Evolutionary conservation across 2,113 vertebrate species (phyloP).

Genomic region (Jacana jacana): DNA sequence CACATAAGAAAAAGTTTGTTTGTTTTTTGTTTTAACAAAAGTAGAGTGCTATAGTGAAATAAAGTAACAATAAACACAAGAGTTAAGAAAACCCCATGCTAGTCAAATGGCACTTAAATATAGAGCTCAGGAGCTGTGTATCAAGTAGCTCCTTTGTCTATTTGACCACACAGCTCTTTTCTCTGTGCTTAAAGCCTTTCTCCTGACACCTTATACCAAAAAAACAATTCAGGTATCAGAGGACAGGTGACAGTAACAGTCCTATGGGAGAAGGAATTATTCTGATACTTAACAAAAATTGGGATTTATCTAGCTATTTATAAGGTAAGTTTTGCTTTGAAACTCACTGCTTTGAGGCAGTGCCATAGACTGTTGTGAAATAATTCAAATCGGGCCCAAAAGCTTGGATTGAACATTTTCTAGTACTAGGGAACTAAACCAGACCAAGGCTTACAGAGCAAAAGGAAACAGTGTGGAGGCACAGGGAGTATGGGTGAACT

Average conservation of each 20-base stretch:
- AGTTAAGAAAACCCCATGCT: neutral
- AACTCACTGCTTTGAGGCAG: too few species aligned
- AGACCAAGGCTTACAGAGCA: neutral
- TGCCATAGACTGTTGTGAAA: too few species aligned
- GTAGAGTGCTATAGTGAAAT: neutral
- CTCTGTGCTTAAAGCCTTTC: neutral
- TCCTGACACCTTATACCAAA: neutral
- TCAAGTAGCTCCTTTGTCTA: neutral
- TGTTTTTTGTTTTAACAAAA: neutral
- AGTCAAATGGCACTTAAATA: neutral
- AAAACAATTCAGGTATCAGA: neutral
- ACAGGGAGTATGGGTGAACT: fast-evolving
- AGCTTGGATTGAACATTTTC: neutral
- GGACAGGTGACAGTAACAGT: neutral
- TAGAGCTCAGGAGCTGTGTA: neutral
- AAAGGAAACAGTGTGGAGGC: neutral
- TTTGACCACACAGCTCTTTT: neutral
- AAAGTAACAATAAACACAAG: neutral
- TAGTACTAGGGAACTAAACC: neutral
- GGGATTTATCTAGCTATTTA: neutral
- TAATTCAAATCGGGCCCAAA: neutral
- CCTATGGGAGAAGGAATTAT: neutral
- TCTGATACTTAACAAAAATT: fast-evolving
- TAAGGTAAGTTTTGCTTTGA: neutral
- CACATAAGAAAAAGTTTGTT: neutral